Evolutionary conservation across 1,140 invertebrate genomes (phyloP).

Genomic region (Brachionus paranguensis): DNA sequence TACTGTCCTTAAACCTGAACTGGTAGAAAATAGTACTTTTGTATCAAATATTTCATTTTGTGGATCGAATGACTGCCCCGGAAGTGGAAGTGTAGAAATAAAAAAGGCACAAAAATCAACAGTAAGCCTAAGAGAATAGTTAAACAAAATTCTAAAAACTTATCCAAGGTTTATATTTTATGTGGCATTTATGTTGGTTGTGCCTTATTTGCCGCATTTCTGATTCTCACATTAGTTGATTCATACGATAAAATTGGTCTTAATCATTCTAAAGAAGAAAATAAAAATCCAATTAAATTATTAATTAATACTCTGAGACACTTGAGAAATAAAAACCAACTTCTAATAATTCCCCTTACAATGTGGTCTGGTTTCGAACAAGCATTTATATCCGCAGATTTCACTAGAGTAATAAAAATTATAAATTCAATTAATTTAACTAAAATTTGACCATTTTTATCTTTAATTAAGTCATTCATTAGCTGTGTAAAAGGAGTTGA

Average conservation of each 20-base stretch:
- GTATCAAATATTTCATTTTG: not conserved
- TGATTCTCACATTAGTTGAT: constrained; percentile 80
- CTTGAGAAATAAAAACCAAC: constrained; percentile 66
- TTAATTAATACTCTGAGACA: constrained; percentile 82
- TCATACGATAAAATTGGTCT: constrained; percentile 48
- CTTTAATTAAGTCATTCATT: constrained; percentile 69
- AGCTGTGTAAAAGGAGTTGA: constrained; percentile 82
- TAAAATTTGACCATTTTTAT: constrained; percentile 47
- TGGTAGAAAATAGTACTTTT: not conserved
- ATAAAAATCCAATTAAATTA: constrained; percentile 61
- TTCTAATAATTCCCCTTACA: constrained; percentile 86
- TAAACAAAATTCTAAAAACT: not conserved
- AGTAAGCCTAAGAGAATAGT: not conserved
- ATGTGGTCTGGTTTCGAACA: constrained; percentile 95
- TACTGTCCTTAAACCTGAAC: constrained; percentile 63
- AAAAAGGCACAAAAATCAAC: constrained; percentile 37
- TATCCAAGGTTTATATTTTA: constrained; percentile 61
- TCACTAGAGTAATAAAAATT: constrained; percentile 67
- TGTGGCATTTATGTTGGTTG: constrained; percentile 79
- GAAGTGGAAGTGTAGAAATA: constrained; percentile 41
- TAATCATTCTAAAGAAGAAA: constrained; percentile 36
- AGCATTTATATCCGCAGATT: constrained; percentile 87
- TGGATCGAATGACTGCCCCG: not conserved
- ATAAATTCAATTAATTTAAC: too few species aligned
- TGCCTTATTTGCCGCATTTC: constrained; percentile 72